Evolutionary conservation across 1,140 invertebrate species (phyloP), one percentile per base, ranked within the genome.

Genomic region (Thaumetopoea pityocampa): DNA sequence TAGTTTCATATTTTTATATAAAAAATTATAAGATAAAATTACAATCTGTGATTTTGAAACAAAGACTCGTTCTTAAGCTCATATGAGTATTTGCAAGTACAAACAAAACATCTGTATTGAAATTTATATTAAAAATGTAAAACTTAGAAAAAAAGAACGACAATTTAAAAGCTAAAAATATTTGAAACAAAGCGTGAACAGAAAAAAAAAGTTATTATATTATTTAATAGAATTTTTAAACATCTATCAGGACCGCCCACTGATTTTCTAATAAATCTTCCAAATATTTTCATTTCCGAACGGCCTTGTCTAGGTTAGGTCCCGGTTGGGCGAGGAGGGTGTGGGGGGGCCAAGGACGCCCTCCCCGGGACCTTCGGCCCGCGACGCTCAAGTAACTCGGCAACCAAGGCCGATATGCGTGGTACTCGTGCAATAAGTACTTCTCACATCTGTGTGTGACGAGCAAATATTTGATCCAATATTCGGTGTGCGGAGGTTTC

Each of bases 301-400:
- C 32, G 42, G 46, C 43, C 53, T 47, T 53, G 56, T 56, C 47
- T 61, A 55, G 59, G 40, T 46, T 50, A 29, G 36, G 30, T 40
- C 48, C 43, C 33, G 18, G 32, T 35, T 15, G 32, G 28, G 30
- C 12, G 42, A 18, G 37, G 29, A 17, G 46, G 18, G 20, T 19
- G 44, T 10, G 33, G 34, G 22, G 46, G 43, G 44, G 52, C 53
- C 69, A 73, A 77, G 72, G 72, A 72, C 67, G 51, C 47, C 40
- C 53, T 56, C 42, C 42, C 49, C 46, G 59, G 67, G 65, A 57
- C 70, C 67, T 71, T 65, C 55, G 49, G 67, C 70, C 59, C 68
- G 67, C 65, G 72, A 77, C 76, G 66, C 43, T 77, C 73, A 71
- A 62, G 67, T 76, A 80, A 80, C 48, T 16, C 32, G 19, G 36